Evolutionary conservation across 2,797 vertebrate species (phyloP), one percentile per base, ranked within the genome.

Genomic region (Gallinago solitaria): DNA sequence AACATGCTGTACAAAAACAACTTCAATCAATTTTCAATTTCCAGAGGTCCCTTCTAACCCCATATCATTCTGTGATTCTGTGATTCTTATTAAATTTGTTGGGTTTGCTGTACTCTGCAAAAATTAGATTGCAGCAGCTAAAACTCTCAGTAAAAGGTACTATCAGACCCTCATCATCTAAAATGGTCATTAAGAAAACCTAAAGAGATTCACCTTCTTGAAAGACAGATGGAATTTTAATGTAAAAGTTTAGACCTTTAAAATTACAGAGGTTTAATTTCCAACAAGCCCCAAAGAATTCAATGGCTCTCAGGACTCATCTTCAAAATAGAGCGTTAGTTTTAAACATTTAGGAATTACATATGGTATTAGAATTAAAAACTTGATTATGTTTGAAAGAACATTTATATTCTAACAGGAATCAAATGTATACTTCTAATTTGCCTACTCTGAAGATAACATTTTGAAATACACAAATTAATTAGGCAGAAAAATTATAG

Each of bases 151-250:
- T 79, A 96, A 97, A 97, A 78, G 65, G 86, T 92, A 94, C 64
- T 96, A 93, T 95, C 92, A 97, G 88, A 96, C 41, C 70, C 83
- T 94, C 81, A 88, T 89, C n/a, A 86, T 83, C 90, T 96, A 89
- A 93, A 96, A 97, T 59, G 87, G 81, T 93, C 95, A 97, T 97
- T 95, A 97, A 96, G 39, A 94, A 89, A 70, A 23, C 37, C 70
- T 94, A 45, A 83, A 89, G 83, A 92, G 67, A 87, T 84, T 94
- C 78, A 96, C 89, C 57, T 91, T 94, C 92, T 97, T 54, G 83
- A 98, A 98, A 98, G 94, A 97, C 59, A 92, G 18, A 97, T 98
- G 92, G 95, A 91, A 97, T 97, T 97, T 97, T 93, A 95, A 96
- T 90, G 94, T 94, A 96, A 87, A 95, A 97, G 97, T 96, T 95